Evolutionary conservation across 2,888 invertebrate genomes (phyloP).

Genomic region (Leucophenga montana): DNA sequence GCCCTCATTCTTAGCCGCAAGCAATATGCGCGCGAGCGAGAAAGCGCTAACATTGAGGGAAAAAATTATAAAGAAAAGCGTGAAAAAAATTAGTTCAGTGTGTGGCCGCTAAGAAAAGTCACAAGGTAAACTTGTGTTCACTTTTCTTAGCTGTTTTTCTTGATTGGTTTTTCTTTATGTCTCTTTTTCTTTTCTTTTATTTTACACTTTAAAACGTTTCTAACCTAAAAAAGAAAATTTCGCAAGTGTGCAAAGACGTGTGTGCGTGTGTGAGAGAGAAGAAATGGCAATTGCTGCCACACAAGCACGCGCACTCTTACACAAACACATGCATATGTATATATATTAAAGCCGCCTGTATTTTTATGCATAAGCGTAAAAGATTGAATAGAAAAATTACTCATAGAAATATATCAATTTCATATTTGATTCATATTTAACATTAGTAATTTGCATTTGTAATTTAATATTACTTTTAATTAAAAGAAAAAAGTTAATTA

Average conservation of each 20-base stretch:
- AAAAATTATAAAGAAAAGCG: neutral
- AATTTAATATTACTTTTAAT: slow-evolving; percentile 37
- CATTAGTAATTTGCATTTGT: too few species aligned
- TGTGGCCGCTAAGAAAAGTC: slow-evolving; percentile 38
- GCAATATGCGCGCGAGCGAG: too few species aligned
- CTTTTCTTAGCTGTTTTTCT: slow-evolving; percentile 19
- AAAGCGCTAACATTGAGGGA: too few species aligned
- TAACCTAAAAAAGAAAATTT: slow-evolving; percentile 50
- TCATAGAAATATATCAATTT: too few species aligned
- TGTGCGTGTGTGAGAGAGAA: slow-evolving; percentile 30
- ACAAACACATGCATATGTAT: slow-evolving; percentile 16
- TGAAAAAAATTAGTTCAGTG: too few species aligned
- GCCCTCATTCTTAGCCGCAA: neutral
- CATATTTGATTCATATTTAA: too few species aligned
- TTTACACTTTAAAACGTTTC: slow-evolving; percentile 35
- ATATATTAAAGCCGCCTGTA: neutral
- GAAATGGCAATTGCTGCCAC: slow-evolving; percentile 39
- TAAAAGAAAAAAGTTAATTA: slow-evolving; percentile 8
- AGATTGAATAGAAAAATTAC: too few species aligned
- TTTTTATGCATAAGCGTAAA: neutral
- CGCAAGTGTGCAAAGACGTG: slow-evolving; percentile 37
- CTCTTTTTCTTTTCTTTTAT: slow-evolving; percentile 23
- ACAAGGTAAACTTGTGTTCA: slow-evolving; percentile 43
- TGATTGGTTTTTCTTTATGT: slow-evolving; percentile 25
- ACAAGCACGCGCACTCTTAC: slow-evolving; percentile 47